phyloP scores from a whole-genome alignment of 2,888 invertebrate species.

The Scrobipalpa atriplicella region DNA sequence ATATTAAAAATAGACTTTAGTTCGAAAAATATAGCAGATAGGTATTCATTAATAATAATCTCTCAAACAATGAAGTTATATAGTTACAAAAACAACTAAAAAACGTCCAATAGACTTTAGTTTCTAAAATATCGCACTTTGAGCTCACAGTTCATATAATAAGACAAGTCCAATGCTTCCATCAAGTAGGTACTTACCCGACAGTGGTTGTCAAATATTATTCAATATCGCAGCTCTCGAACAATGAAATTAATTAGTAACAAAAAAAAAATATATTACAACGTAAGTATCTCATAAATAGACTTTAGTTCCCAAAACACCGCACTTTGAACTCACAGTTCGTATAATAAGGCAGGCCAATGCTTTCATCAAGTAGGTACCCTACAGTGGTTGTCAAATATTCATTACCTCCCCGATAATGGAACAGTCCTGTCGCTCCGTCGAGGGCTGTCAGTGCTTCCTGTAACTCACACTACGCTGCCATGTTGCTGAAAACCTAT shows the following conservation, averaged over 20 bases:
- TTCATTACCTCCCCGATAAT: slow-evolving; percentile 75
- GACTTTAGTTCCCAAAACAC: background rate
- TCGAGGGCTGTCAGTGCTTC: too few relatives aligned
- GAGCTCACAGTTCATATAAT: background rate
- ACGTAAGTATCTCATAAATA: too few relatives aligned
- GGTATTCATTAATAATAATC: too few relatives aligned
- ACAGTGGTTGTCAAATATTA: too few relatives aligned
- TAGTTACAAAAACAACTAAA: background rate
- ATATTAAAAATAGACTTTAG: too few relatives aligned
- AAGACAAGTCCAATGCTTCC: background rate
- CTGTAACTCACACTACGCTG: slow-evolving; percentile 39
- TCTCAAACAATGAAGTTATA: background rate
- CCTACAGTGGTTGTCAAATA: slow-evolving; percentile 50
- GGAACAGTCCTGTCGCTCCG: slow-evolving; percentile 76
- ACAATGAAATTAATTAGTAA: too few relatives aligned
- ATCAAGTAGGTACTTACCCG: too few relatives aligned
- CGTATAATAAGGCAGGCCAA: background rate
- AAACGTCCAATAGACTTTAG: background rate
- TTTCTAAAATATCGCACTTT: background rate
- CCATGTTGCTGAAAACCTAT: slow-evolving; percentile 52
- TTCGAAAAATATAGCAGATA: too few relatives aligned
- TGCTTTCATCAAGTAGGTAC: background rate
- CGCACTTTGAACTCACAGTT: background rate
- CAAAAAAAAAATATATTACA: too few relatives aligned
- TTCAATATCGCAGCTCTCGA: too few relatives aligned